These are phyloP conservation scores for Crossocerus cetratus DNA, from an alignment of 2,888 invertebrate genomes.

Conservation along the genomic window DNA sequence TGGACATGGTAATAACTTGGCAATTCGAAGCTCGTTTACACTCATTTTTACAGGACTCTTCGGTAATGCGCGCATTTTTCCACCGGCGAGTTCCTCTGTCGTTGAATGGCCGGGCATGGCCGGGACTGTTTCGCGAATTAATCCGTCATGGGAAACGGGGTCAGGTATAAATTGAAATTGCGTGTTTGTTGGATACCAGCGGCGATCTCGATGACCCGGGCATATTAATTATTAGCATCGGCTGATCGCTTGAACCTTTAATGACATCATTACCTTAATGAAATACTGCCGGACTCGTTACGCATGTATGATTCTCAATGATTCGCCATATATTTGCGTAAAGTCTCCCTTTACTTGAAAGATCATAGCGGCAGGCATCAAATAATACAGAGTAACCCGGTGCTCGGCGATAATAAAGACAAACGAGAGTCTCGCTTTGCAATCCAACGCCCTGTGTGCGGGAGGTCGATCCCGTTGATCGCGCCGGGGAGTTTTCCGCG, in stretches of 20 bases:
- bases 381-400: slow-evolving; percentile 23
- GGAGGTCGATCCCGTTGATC: not conserved
- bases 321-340: too few species aligned
- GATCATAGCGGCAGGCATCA: too few species aligned
- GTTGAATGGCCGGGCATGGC: too few species aligned
- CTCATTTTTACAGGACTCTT: not conserved
- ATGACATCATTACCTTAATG: too few species aligned
- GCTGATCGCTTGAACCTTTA: slow-evolving; percentile 1
- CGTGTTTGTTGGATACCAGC: slow-evolving; percentile 23
- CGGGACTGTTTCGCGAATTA: not conserved
- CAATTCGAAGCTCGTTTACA: not conserved
- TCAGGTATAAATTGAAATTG: slow-evolving; percentile 16
- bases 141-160: slow-evolving; percentile 13
- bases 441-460: not conserved
- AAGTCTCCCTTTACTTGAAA: too few species aligned
- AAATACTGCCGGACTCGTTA: too few species aligned
- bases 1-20: too few species aligned
- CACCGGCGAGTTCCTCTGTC: too few species aligned
- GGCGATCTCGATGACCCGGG: slow-evolving; percentile 4
- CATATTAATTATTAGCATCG: slow-evolving; percentile 36
- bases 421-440: slow-evolving; percentile 53
- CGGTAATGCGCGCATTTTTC: not conserved
- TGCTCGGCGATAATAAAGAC: slow-evolving; percentile 54
- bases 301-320: too few species aligned
- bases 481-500: not conserved